A percentile compares a stretch with the other conserved stretches of the same genome.
These are phyloP conservation scores for Origma solitaria DNA, from an alignment of 2,113 vertebrate species.

Conservation along the genomic window DNA sequence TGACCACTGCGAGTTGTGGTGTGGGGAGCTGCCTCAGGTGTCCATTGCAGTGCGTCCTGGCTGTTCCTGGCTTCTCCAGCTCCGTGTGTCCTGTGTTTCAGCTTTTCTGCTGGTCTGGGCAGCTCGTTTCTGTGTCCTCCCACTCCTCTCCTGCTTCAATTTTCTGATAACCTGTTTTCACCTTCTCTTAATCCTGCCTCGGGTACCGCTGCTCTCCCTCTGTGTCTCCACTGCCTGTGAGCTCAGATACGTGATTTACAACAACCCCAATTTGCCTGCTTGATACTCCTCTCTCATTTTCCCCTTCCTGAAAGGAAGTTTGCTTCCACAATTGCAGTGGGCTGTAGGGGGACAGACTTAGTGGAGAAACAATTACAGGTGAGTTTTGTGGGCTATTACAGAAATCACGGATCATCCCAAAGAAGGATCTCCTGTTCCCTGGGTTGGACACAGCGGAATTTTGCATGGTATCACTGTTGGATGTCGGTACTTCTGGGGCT, in stretches of 20 bases:
- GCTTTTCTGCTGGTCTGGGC: background rate
- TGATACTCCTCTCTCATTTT: background rate
- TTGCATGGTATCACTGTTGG: background rate
- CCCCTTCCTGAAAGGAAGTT: background rate
- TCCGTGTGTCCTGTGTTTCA: background rate
- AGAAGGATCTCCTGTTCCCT: background rate
- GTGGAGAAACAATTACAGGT: background rate
- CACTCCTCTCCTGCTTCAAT: background rate
- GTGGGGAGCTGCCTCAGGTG: rapidly evolving
- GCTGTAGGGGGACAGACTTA: background rate
- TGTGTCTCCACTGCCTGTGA: background rate
- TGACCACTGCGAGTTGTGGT: background rate
- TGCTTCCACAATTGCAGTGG: background rate
- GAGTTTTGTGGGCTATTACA: background rate
- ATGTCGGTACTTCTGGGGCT: rapidly evolving
- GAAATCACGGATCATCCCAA: rapidly evolving
- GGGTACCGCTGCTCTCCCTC: rapidly evolving
- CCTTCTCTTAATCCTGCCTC: background rate
- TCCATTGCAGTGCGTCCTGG: rapidly evolving
- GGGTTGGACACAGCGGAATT: background rate
- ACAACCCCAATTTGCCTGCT: background rate
- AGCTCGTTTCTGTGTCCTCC: background rate
- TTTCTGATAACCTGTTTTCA: background rate
- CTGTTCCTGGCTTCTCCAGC: background rate
- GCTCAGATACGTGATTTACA: background rate